A percentile compares a stretch with the other conserved stretches of the same genome.
Conservation (phyloP, 2,888 invertebrate species). For the Steinernema scapterisci region DNA sequence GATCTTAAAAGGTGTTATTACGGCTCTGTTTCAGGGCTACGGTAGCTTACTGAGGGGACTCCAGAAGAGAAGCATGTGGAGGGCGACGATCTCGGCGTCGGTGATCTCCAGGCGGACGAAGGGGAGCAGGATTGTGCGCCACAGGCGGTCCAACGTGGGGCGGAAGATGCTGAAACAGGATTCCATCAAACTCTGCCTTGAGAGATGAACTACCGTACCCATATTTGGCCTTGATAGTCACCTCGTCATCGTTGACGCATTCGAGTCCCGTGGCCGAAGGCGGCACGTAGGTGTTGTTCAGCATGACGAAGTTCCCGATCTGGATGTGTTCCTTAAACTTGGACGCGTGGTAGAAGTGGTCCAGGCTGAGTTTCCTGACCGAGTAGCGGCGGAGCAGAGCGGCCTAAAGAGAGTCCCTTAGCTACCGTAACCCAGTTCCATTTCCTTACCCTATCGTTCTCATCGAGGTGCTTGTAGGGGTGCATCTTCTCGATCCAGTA, state of each 20-base stretch:
- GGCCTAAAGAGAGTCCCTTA: conserved; percentile 31
- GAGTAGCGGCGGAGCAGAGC: conserved; percentile 56
- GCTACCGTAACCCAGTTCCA: not conserved
- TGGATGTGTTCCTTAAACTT: conserved; percentile 48
- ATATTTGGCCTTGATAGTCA: conserved; percentile 39
- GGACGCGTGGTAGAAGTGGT: conserved; percentile 62
- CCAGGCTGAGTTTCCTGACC: conserved; percentile 57
- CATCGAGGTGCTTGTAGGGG: conserved; percentile 50
- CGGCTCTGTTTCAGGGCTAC: not conserved
- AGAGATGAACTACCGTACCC: conserved; percentile 36
- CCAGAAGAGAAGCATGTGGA: conserved; percentile 62
- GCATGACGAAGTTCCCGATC: conserved; percentile 59
- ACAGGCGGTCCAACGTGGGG: conserved; percentile 57
- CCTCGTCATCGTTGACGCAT: conserved; percentile 51
- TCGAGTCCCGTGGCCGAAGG: conserved; percentile 61
- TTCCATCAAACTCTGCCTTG: not conserved
- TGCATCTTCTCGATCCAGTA: conserved; percentile 62
- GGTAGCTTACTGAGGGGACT: conserved; percentile 41
- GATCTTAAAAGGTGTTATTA: conserved; percentile 43
- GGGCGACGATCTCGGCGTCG: conserved; percentile 62
- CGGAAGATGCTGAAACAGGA: conserved; percentile 55
- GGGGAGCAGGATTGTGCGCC: conserved; percentile 58
- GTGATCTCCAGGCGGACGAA: conserved; percentile 55
- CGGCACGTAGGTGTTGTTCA: conserved; percentile 63
- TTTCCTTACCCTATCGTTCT: conserved; percentile 51